Base-by-base conservation (phyloP, 2,797 vertebrate species). In the Macropus fuliginosus region DNA sequence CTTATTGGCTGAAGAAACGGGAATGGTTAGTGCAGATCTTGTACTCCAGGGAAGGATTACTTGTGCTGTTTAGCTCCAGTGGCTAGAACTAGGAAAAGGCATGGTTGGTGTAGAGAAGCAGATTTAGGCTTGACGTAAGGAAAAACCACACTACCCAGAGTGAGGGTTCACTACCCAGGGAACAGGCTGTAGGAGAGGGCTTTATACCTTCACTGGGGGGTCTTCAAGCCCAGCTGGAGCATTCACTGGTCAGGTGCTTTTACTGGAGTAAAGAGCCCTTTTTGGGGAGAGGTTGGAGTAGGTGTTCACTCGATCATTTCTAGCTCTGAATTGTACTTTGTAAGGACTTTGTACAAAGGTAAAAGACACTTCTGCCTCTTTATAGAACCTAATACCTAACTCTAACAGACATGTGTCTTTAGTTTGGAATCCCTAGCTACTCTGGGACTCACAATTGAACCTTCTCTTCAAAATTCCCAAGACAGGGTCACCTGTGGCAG, bases 401-500 rank as follows among this genome's bases (percentile, higher is more conserved):
- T 92, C n/a, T 6, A 74, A 21, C 2, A 21, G n/a, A 40, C 40
- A 6, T 74, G 9, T 57, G 56, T 28, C 57, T 74, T 74, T 40
- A 21, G 90, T 54, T 10, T 66, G 46, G 59, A 34, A 10, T 91
- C 59, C 11, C 74, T 8, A 50, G 13, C 13, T 55, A n/a, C 91
- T 14, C n/a, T 55, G 55, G 21, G 13, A 21, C 31, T 52, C 27
- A 94, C 11, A 91, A 54, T 4, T 18, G 27, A 40, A 94, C 91
- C 40, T 46, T 87, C 57, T 59, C 92, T 89, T 91, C 57, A n/a
- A 31, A 93, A 95, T 87, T 31, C 54, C 11, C n/a, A 50, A 95
- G 92, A 89, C 27, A 74, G 66, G 12, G 74, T 91, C 54, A 94
- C 90, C 62, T 96, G 8, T 89, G 46, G 56, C 16, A 55, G 66